Conservation (phyloP, 2,888 invertebrate species). For the Stenotaenia linearis region DNA sequence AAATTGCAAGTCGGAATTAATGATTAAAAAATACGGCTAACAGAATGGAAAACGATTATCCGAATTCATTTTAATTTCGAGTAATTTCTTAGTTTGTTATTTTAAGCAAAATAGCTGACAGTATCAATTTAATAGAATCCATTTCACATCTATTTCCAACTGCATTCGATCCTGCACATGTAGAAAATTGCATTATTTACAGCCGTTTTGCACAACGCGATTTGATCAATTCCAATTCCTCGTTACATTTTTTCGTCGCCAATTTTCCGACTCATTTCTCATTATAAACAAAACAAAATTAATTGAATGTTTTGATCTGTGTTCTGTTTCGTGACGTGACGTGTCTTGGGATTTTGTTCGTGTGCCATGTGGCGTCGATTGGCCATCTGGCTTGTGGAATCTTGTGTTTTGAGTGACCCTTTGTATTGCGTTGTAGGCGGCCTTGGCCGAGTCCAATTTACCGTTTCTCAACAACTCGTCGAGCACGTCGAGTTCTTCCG, state of each 20-base stretch:
- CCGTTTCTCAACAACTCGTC: conserved; percentile 46
- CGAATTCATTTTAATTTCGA: too few species aligned
- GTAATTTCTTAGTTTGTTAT: neutral
- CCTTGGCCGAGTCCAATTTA: conserved; percentile 56
- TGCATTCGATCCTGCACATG: neutral
- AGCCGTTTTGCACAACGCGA: neutral
- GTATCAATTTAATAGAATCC: neutral
- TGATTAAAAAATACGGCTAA: too few species aligned
- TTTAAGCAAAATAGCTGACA: neutral
- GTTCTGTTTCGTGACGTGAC: neutral
- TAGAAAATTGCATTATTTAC: neutral
- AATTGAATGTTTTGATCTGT: neutral
- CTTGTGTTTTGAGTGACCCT: neutral
- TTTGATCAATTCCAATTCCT: neutral
- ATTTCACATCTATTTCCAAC: neutral
- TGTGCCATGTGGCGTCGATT: neutral
- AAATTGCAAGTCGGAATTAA: too few species aligned
- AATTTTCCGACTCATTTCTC: neutral
- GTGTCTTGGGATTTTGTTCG: neutral
- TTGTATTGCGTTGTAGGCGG: conserved; percentile 50
- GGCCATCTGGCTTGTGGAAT: conserved; percentile 8
- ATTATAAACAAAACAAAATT: too few species aligned
- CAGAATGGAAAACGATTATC: too few species aligned
- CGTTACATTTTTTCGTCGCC: too few species aligned
- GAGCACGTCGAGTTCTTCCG: conserved; percentile 34